Evolutionary conservation across 2,888 invertebrate genomes (phyloP).

Genomic region (Drosophila macrospina): DNA sequence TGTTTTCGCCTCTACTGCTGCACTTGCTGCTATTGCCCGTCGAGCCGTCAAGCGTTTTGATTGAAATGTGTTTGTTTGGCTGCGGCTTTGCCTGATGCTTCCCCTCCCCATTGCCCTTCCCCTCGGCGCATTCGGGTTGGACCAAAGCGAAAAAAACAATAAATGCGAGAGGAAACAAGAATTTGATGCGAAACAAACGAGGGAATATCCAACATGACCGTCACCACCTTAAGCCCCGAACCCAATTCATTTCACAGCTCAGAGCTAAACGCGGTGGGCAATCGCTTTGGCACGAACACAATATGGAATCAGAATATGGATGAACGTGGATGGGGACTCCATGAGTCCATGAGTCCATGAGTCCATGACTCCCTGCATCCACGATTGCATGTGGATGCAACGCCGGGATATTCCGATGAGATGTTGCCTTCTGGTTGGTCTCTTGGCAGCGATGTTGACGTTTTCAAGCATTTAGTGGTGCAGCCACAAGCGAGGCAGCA

Average conservation of each 20-base stretch:
- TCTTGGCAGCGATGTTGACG: conserved; percentile 40
- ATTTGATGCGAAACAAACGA: conserved; percentile 50
- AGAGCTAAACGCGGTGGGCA: conserved; percentile 27
- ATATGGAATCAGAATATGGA: conserved; percentile 46
- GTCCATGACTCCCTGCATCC: conserved; percentile 2
- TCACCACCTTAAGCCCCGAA: conserved; percentile 18
- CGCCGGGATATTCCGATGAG: conserved; percentile 9
- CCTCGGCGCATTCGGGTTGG: not conserved
- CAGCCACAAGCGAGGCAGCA: conserved; percentile 33
- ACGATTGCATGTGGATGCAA: conserved; percentile 1
- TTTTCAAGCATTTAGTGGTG: conserved; percentile 51
- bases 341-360: not conserved
- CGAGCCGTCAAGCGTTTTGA: conserved; percentile 69
- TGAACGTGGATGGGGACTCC: conserved; percentile 29
- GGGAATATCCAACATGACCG: conserved; percentile 45
- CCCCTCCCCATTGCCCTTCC: not conserved
- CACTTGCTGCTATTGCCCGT: conserved; percentile 51
- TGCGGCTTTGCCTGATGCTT: conserved; percentile 56
- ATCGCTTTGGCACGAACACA: conserved; percentile 50
- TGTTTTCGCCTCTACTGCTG: conserved; percentile 22
- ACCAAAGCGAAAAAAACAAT: conserved; percentile 40
- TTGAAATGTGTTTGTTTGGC: conserved; percentile 79
- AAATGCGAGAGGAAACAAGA: conserved; percentile 56
- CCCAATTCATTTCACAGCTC: conserved; percentile 10
- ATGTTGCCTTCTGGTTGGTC: conserved; percentile 11